Conservation (phyloP, 2,113 vertebrate species). For the Cranoglanis bouderius region DNA sequence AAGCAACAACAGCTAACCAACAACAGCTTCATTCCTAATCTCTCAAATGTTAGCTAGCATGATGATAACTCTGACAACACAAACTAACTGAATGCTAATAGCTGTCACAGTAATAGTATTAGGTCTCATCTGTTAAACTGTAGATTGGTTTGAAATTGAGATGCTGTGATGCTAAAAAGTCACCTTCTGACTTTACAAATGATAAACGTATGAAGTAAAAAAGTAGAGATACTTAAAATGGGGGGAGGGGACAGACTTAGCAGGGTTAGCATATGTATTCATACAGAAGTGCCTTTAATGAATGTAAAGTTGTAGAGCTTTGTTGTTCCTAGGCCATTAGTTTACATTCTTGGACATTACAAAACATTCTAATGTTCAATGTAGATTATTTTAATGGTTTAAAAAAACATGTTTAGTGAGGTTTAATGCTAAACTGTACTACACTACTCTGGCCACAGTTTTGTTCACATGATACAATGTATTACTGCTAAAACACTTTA, state of each 20-base stretch:
- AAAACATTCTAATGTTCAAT: background rate
- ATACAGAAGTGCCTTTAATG: background rate
- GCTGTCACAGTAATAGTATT: background rate
- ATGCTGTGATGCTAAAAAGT: background rate
- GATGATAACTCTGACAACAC: background rate
- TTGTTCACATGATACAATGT: background rate
- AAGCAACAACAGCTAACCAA: background rate
- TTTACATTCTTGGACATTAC: background rate
- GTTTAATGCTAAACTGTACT: background rate
- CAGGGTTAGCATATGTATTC: background rate
- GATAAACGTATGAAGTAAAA: background rate
- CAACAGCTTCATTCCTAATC: background rate
- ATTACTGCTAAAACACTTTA: background rate
- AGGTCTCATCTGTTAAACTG: background rate
- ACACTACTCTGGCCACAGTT: background rate
- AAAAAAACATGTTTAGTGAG: background rate
- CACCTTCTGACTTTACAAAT: background rate
- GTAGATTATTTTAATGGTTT: background rate
- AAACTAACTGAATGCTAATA: background rate
- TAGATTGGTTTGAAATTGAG: background rate
- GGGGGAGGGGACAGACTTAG: too few species aligned
- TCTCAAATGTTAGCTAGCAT: background rate
- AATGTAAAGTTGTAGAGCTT: background rate
- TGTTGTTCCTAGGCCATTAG: background rate
- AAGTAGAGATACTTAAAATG: background rate